Evolutionary conservation across 2,797 vertebrate genomes (phyloP).

Genomic region (Sebastes melanostomus): DNA sequence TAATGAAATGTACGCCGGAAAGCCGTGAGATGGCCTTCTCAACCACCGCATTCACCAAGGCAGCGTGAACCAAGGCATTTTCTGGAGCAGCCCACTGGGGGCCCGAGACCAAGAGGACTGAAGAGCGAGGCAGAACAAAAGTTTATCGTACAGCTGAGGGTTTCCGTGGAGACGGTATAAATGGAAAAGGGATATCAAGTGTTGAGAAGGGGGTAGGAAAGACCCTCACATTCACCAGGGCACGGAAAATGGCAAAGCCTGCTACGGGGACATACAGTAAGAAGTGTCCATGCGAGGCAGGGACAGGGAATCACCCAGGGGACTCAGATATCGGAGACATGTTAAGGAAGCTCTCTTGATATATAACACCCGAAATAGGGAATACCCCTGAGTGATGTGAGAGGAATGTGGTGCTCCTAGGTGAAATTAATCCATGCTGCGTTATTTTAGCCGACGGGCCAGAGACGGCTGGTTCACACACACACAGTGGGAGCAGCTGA

Average conservation of each 20-base stretch:
- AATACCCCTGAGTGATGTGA: neutral
- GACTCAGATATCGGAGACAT: neutral
- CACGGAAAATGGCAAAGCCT: neutral
- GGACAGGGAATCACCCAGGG: neutral
- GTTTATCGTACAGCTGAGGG: neutral
- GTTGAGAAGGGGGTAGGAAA: neutral
- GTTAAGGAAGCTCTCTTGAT: neutral
- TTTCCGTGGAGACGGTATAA: neutral
- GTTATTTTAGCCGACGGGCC: slow-evolving; percentile 8
- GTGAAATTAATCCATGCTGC: slow-evolving; percentile 19
- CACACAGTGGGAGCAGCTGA: neutral
- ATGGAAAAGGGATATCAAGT: neutral
- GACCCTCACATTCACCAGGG: neutral
- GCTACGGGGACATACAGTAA: neutral
- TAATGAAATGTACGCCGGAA: neutral
- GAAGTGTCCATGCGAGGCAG: neutral
- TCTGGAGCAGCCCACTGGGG: neutral
- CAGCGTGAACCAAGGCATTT: neutral
- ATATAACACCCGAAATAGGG: neutral
- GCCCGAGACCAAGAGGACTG: neutral
- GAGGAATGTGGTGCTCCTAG: slow-evolving; percentile 1
- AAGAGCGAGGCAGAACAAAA: neutral
- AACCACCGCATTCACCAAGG: neutral
- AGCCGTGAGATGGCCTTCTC: neutral
- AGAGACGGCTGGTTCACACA: neutral